Evolutionary conservation across 2,113 vertebrate genomes (phyloP), one percentile per base, ranked within the genome.

Genomic region (Lophius piscatorius): DNA sequence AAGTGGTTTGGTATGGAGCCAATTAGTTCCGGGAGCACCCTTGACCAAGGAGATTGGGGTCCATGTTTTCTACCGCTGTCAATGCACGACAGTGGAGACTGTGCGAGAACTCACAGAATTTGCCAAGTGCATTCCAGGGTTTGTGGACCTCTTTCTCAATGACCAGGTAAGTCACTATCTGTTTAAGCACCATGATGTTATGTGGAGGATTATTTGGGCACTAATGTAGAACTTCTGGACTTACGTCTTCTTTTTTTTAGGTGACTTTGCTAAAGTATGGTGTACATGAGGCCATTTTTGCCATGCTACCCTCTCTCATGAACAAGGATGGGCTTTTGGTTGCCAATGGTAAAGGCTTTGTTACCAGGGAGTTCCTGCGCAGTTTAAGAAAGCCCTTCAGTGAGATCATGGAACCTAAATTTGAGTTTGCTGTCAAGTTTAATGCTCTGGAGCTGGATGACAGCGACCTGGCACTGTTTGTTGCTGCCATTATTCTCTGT

Each of bases 391-490:
- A 94, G 70, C 97, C 97, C 45, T 99, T 99, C 88, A 94, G 56
- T 0, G 95, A 98, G 84, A 98, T 99, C 84, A 95, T 98, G 85
- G 97, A 99, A 89, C 97, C 97, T 86, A 99, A 99, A 66, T 99
- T 99, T 20, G 96, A 98, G 87, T 98, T 99, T 81, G 96, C 97
- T 1, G 94, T 98, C 34, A 98, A 98, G 86, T 99, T 98, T 90
- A 99, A 98, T 0, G 94, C 97, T 18, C 88, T 99, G 86, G 96
- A 98, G 86, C 91, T 99, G 62, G 96, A 98, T 9, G 97, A 99
- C 91, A 98, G 95, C 4, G 97, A 98, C 90, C 91, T 99, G 84
- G 94, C 97, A n/a, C 93, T 99, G 26, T 99, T 98, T 84, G 95
- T 99, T 40, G 96, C 97, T 1, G 95, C 96, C 90, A 98, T 99